These are phyloP conservation scores for Syrphus vitripennis DNA, from an alignment of 2,888 invertebrate species.

Conservation along the genomic window DNA sequence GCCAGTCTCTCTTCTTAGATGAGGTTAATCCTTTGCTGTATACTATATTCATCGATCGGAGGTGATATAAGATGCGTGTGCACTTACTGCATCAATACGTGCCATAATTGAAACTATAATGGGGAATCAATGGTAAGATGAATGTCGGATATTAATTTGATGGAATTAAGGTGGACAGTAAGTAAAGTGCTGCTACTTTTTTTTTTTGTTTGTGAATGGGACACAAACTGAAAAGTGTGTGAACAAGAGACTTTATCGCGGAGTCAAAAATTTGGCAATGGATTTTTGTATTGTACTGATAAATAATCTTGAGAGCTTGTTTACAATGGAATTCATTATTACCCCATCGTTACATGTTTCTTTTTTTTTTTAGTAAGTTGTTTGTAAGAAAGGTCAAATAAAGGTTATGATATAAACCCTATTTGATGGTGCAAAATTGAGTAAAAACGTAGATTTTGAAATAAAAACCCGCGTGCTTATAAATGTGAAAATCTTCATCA, in stretches of 20 bases:
- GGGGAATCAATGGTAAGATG: conserved; percentile 67
- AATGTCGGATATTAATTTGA: conserved; percentile 67
- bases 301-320: not conserved
- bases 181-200: conserved; percentile 39
- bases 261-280: conserved; percentile 42
- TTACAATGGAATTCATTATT: not conserved
- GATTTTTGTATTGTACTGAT: not conserved
- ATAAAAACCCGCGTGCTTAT: too few relatives aligned
- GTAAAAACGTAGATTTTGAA: too few relatives aligned
- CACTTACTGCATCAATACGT: conserved; percentile 69
- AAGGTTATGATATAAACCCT: not conserved
- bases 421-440: too few relatives aligned
- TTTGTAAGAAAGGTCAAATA: not conserved
- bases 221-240: not conserved
- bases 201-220: conserved; percentile 16
- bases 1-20: conserved; percentile 54
- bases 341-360: too few relatives aligned
- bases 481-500: not conserved
- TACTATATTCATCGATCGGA: conserved; percentile 49
- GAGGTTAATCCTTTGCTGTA: conserved; percentile 52
- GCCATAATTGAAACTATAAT: conserved; percentile 69
- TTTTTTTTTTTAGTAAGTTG: too few relatives aligned
- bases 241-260: conserved; percentile 16
- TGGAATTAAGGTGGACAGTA: conserved; percentile 70
- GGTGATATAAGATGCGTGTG: conserved; percentile 69